Base-by-base conservation (phyloP, 2,888 invertebrate genomes). In the Reticulitermes lucifugus region DNA sequence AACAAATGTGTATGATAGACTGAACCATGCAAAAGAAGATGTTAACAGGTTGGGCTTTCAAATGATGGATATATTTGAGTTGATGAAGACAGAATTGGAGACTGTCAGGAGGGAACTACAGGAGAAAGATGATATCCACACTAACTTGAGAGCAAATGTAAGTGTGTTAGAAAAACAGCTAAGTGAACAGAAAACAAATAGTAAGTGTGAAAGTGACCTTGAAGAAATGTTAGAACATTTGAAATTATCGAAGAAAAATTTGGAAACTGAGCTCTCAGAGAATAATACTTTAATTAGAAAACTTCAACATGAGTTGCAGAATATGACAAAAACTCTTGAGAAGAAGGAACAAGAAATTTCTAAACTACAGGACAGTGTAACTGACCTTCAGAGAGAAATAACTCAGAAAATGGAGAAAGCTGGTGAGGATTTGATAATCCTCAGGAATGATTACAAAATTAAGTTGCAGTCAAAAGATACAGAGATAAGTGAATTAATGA, bases 191-290 rank as follows among this genome's bases (percentile, higher is more conserved):
- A n/a, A 59, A 46, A 41, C 60, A 65, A 79, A 77, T 83, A 85
- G 73, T 51, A 83, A 85, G 22, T 85, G 89, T 9, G 88, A 89
- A 86, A 86, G 84, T 25, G 89, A 90, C 84, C 87, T 90, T 22
- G 88, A 88, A 60, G 83, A 86, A n/a, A 88, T 91, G 41, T 90
- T 91, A 87, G 91, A 91, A 86, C 90, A 91, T 85, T 87, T 91
- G 18, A 91, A 92, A 25, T 88, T 89, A 82, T 88, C 89, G 12
- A 90, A 90, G 86, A 90, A 89, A 87, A 90, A 91, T 86, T 88
- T 88, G 60, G 88, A 91, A 60, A 83, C 73, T 60, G 82, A 85
- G 55, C 46, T 81, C 21, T 60, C 65, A 70, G 81, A 81, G 18
- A 81, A 70, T 70, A 81, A 81, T 25, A 25, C 65, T n/a, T 43